Base-by-base conservation (phyloP, 2,888 invertebrate genomes). In the Cryptocephalus moraei region DNA sequence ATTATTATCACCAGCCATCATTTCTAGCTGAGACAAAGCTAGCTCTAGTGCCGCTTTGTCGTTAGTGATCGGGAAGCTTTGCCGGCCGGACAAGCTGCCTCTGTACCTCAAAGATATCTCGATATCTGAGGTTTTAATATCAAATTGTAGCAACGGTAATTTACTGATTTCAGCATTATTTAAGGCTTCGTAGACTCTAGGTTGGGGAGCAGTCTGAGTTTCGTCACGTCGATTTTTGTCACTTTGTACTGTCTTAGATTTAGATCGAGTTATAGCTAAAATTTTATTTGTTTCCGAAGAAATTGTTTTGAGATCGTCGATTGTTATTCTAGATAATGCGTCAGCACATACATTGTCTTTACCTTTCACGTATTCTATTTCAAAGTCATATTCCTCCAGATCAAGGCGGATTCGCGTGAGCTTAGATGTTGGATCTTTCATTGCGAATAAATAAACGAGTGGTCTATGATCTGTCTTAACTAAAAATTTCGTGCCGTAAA, bases 381-480 rank as follows among this genome's bases (percentile, higher is more conserved):
- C 44, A 4, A 47, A 47, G 22, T 47, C 32, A 34, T 9, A 44
- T 39, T 49, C 45, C 32, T 46, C 40, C 4, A 54, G 38, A 45
- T 49, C 46, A 34, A 51, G n/a, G n/a, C 44, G 38, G 41, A 52
- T 50, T 47, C 48, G 39, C 1, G 50, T 52, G 13, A 52, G 41
- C 48, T 52, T 54, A 2, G 50, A 52, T 10, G 49, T 41, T n/a
- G 49, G 50, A 22, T 52, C 44, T 52, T 50, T 50, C 49, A 54
- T 52, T 31, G 52, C 43, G 32, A 52, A 54, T 40, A 54, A 32
- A 36, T 50, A 52, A 13, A 52, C 43, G 31, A 54, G 41, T 11
- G 51, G 48, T 44, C 41, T 43, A 36, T 51, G 53, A 43, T 55
- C 48, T 32, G 51, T 32, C 49, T 44, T 51, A 1, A 55, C 49